Evolutionary conservation across 23 tunicate species (phyloP).

Genomic region (Trididemnum miniatum): DNA sequence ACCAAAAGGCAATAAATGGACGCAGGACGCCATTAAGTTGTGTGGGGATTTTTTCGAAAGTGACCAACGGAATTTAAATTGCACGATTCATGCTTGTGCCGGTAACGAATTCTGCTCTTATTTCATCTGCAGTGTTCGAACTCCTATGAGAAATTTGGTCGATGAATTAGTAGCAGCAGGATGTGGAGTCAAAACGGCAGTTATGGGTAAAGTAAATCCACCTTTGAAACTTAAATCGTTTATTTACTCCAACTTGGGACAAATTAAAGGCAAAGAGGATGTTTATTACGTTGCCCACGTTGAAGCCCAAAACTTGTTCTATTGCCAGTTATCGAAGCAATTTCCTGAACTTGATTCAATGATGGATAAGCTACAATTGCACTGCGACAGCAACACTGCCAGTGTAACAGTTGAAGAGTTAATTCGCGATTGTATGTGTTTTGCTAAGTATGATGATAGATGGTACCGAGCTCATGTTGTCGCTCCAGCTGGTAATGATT

Average conservation of each 20-base stretch:
- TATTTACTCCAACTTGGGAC: constrained; percentile 46
- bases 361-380: constrained; percentile 56
- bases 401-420: constrained; percentile 34
- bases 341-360: constrained; percentile 51
- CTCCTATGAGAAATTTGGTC: constrained; percentile 50
- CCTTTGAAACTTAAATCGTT: constrained; percentile 64
- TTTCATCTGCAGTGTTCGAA: constrained; percentile 51
- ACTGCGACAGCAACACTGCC: constrained; percentile 27
- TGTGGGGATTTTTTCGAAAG: constrained; percentile 32
- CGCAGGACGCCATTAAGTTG: constrained; percentile 28
- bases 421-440: constrained; percentile 43
- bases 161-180: constrained; percentile 23
- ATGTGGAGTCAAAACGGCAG: background rate
- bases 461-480: constrained; percentile 88
- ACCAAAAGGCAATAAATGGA: constrained; percentile 35
- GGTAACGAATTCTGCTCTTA: constrained; percentile 37
- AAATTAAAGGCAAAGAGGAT: constrained; percentile 64
- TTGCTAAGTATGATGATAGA: constrained; percentile 51
- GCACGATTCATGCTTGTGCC: constrained; percentile 70
- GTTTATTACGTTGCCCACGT: constrained; percentile 60
- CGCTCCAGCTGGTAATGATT: constrained; percentile 15
- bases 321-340: constrained; percentile 59
- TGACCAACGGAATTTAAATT: constrained; percentile 36
- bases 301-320: constrained; percentile 57
- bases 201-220: constrained; percentile 45